phyloP scores from a whole-genome alignment of 2,113 vertebrate genomes.

The Scartelaos histophorus region DNA sequence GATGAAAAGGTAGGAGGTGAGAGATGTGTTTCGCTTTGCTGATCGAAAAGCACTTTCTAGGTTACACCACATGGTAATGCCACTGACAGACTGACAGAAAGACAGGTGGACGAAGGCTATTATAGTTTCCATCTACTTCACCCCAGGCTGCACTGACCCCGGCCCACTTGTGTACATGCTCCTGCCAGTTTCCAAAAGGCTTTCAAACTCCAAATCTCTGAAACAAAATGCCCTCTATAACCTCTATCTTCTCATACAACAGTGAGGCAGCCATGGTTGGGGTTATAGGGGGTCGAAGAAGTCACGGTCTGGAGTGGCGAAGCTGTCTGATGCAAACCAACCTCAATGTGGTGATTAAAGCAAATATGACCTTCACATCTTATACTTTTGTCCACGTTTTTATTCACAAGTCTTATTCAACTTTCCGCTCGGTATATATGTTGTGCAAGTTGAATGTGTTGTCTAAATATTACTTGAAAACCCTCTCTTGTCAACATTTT shows the following conservation, averaged over 20 bases:
- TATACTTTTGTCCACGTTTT: not conserved
- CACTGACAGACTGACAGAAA: not conserved
- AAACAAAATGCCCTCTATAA: constrained; percentile 7
- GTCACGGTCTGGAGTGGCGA: not conserved
- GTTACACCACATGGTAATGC: constrained; percentile 8
- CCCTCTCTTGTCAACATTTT: too few species aligned
- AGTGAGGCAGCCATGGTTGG: not conserved
- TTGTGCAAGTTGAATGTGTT: not conserved
- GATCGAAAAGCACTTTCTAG: constrained; percentile 16
- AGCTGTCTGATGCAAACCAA: not conserved
- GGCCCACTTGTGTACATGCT: not conserved
- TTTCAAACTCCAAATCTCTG: not conserved
- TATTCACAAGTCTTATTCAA: not conserved
- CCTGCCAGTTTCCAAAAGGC: not conserved
- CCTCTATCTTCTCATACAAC: constrained; percentile 6
- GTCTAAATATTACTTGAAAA: too few species aligned
- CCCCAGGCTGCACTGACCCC: constrained; percentile 13
- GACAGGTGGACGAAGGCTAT: not conserved
- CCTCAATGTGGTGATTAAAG: not conserved
- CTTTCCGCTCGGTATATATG: not conserved
- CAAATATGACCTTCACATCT: not conserved
- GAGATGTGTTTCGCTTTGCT: constrained; percentile 3
- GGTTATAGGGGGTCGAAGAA: not conserved
- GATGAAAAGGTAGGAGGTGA: constrained; percentile 1
- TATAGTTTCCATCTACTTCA: constrained; percentile 12